Percentiles rank a stretch among this genome's conserved stretches.
Evolutionary conservation across 53 echinoderm and acorn worm genomes (phyloP).

Genomic region (Zoroaster sp.): DNA sequence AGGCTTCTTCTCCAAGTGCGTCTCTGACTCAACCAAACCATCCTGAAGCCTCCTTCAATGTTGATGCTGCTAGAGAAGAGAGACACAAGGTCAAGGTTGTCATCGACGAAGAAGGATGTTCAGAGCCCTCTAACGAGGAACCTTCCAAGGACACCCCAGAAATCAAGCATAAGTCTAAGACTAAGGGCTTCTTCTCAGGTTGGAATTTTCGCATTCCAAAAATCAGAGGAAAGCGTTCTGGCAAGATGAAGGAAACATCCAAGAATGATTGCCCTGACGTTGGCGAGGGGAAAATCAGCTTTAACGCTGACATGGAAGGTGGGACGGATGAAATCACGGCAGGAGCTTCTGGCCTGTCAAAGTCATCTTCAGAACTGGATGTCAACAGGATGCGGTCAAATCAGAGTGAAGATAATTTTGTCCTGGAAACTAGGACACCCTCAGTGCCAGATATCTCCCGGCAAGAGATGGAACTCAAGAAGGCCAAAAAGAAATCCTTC

Average conservation of each 20-base stretch:
- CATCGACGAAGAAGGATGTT: background rate
- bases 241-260: conserved; percentile 25
- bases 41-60: background rate
- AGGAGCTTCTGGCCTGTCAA: background rate
- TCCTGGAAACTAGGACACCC: conserved; percentile 17
- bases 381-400: conserved; percentile 18
- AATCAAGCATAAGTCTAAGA: conserved; percentile 50
- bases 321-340: background rate
- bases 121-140: background rate
- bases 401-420: background rate
- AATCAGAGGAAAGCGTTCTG: conserved; percentile 27
- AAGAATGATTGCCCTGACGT: background rate
- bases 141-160: background rate
- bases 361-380: conserved; percentile 28
- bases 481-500: conserved; percentile 67
- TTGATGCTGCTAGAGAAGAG: background rate
- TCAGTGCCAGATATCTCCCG: conserved; percentile 39
- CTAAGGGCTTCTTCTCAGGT: conserved; percentile 71
- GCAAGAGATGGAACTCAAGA: conserved; percentile 8
- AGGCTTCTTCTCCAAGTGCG: background rate
- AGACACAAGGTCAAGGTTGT: background rate
- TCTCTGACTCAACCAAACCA: background rate
- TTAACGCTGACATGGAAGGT: background rate
- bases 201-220: conserved; percentile 59
- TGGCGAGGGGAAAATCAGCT: conserved; percentile 14